Conservation (phyloP, 2,888 invertebrate species). For the Amphipoea lucens region DNA sequence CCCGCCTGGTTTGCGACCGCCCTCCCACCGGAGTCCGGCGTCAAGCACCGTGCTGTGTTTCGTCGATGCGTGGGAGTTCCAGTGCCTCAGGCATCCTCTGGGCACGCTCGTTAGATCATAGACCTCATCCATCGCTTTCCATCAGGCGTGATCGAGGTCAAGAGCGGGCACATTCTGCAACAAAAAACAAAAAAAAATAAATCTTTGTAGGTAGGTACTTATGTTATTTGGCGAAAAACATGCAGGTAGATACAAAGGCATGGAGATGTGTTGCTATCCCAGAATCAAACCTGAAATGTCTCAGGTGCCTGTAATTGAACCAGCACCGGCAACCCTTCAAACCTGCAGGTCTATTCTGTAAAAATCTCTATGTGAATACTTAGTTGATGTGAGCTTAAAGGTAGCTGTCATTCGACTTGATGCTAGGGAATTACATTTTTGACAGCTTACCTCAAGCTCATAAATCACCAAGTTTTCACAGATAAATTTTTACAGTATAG, state of each 20-base stretch:
- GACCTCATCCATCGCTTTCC: too few relatives aligned
- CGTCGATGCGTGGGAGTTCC: too few relatives aligned
- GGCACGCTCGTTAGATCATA: too few relatives aligned
- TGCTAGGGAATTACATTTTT: not conserved
- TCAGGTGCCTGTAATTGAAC: not conserved
- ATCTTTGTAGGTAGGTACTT: too few relatives aligned
- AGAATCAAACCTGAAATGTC: not conserved
- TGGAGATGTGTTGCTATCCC: not conserved
- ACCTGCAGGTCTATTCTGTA: not conserved
- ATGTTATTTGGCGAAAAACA: not conserved
- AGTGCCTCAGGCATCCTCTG: too few relatives aligned
- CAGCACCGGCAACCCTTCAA: not conserved
- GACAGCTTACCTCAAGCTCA: not conserved
- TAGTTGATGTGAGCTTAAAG: not conserved
- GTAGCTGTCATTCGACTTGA: too few relatives aligned
- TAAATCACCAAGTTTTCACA: not conserved
- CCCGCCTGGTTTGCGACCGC: too few relatives aligned
- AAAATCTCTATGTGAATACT: not conserved
- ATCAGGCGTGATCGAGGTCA: too few relatives aligned
- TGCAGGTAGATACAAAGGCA: not conserved
- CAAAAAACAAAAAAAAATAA: too few relatives aligned
- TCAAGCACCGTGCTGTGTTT: too few relatives aligned
- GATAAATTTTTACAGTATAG: not conserved
- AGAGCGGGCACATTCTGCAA: too few relatives aligned
- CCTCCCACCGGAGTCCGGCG: too few relatives aligned